Base-by-base conservation (phyloP, 1,140 invertebrate species). In the Drosophila auraria region DNA sequence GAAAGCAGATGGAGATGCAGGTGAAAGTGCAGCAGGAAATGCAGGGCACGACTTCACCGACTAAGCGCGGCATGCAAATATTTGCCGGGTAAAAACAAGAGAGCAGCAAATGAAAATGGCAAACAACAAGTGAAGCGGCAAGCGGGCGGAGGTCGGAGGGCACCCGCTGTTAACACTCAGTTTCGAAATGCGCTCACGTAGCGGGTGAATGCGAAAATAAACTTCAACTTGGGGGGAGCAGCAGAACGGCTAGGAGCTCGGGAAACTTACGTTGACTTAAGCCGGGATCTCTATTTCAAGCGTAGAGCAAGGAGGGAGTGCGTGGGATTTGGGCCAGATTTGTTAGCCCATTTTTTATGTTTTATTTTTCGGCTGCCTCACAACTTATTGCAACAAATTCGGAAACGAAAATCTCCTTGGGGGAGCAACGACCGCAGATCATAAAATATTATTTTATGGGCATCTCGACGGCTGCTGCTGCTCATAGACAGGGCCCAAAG, bases 381-480 rank as follows among this genome's bases (percentile, higher is more conserved):
- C 36, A 76, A 78, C 44, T 68, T 63, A 63, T 79, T 54, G 77
- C 59, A 70, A 78, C 62, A 82, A 72, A 83, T 78, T 58, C 75
- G 44, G 33, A 74, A 78, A 60, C 63, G 68, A 73, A 73, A 60
- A 69, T 49, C 33, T 60, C 49, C 23, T 65, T 51, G 53, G 56
- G 38, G 33, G 54, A 57, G 68, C 47, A 83, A 82, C 80, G 70
- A 72, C 73, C 61, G 61, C 62, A 66, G 75, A 79, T 79, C 74
- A 75, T 83, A 89, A 87, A 78, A 78, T 89, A 78, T 65, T 75
- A 83, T 81, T 71, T 89, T 80, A 87, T 87, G 62, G 49, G 20
- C 53, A 63, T 62, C 58, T 63, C 60, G 69, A 64, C 62, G 80
- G 61, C 65, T 62, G 72, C 58, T 20, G 53, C 17, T 77, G 63